Base-by-base conservation (phyloP, 2,113 vertebrate species). In the Cyprinodon brontotheroides region DNA sequence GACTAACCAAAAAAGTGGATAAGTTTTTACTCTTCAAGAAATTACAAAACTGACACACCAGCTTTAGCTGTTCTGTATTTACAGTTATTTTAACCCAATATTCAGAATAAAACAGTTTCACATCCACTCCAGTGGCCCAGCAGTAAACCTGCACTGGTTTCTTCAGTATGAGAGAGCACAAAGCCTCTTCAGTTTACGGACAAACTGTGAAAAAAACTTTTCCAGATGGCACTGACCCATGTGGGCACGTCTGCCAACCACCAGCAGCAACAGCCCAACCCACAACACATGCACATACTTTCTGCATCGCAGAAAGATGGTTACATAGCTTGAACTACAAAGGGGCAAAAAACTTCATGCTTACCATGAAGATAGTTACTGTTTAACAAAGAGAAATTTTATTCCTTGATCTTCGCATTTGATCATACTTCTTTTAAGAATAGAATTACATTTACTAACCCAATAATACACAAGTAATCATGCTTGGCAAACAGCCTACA, bases 171-270 rank as follows among this genome's bases (percentile, higher is more conserved):
- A n/a, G 50, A 20, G 50, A 57, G 17, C 50, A 57, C 50, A 57
- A 57, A 57, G 50, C 50, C 50, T n/a, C 50, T n/a, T 82, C 61
- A 86, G 86, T 89, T 74, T 77, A 68, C 4, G 59, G 64, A 67
- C 10, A 65, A 75, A 85, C 48, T 22, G 17, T 62, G 62, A 57
- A 70, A 73, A 29, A 89, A 87, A 65, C 72, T 79, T 68, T 74
- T 90, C 86, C 89, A 88, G 84, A 88, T 89, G 86, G 85, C 88
- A 84, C 68, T 3, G 61, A 61, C 74, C 81, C 78, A 89, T 43
- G 81, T 60, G 84, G 87, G 86, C 87, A 82, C 41, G 38, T 59
- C 66, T 80, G 77, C 76, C 86, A 89, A 59, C 75, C 63, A 29
- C 61, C 74, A 65, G 29, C 74, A 47, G 11, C 61, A 40, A 50